These are phyloP conservation scores for Hesperophylax magnus DNA, from an alignment of 1,140 invertebrate genomes.

Conservation along the genomic window DNA sequence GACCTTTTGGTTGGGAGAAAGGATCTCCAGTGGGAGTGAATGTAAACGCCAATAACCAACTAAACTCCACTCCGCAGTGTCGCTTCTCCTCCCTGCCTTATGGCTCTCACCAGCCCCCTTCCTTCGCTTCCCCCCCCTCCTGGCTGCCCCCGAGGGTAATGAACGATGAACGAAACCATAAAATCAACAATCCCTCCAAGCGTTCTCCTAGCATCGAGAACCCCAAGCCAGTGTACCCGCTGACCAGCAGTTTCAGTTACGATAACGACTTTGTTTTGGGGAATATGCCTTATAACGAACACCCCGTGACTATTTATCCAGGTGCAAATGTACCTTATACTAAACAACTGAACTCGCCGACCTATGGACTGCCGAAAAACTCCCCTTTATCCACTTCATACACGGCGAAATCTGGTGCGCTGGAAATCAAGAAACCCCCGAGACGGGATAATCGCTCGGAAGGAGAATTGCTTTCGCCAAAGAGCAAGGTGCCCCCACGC, in stretches of 20 bases:
- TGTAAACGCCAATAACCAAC: slow-evolving; percentile 61
- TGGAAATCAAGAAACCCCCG: slow-evolving; percentile 30
- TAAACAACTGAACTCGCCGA: slow-evolving; percentile 67
- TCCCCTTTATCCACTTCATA: slow-evolving; percentile 64
- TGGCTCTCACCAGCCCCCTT: slow-evolving; percentile 65
- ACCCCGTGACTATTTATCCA: slow-evolving; percentile 75
- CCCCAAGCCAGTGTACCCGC: slow-evolving; percentile 63
- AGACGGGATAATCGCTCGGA: slow-evolving; percentile 62
- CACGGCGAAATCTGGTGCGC: slow-evolving; percentile 59
- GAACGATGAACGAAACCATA: slow-evolving; percentile 29
- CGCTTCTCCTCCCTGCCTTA: slow-evolving; percentile 79
- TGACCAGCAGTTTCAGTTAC: slow-evolving; percentile 64
- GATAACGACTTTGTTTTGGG: slow-evolving; percentile 66
- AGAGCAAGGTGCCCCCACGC: slow-evolving; percentile 75
- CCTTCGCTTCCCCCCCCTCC: slow-evolving; percentile 60
- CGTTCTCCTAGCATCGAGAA: slow-evolving; percentile 67
- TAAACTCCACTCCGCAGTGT: slow-evolving; percentile 72
- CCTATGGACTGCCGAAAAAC: slow-evolving; percentile 63
- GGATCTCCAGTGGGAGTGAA: slow-evolving; percentile 57
- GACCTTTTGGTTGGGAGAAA: slow-evolving; percentile 82
- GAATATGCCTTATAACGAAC: slow-evolving; percentile 73
- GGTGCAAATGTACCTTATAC: slow-evolving; percentile 68
- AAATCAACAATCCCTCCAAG: slow-evolving; percentile 58
- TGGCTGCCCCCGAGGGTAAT: slow-evolving; percentile 67
- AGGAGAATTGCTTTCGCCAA: slow-evolving; percentile 69